Evolutionary conservation across 92 coral and sea anemone genomes (phyloP).

Genomic region (Pocillopora meandrina): DNA sequence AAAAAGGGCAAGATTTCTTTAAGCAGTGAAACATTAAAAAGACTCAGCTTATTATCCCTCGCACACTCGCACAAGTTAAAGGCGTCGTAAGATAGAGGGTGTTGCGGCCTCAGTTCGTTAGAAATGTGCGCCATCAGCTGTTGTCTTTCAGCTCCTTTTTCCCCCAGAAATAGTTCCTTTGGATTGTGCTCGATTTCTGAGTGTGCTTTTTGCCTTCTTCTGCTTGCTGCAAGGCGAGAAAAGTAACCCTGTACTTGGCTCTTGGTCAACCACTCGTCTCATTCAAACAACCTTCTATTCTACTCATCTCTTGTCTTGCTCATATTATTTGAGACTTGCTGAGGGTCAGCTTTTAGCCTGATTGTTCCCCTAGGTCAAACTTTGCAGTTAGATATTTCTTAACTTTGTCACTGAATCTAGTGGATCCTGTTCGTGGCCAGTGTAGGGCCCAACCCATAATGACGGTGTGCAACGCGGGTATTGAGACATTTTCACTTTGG

Average conservation of each 20-base stretch:
- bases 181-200: slow-evolving; percentile 7
- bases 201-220: slow-evolving; percentile 26
- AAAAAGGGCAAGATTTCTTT: too few species aligned
- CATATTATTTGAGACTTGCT: slow-evolving; percentile 63
- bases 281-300: slow-evolving; percentile 49
- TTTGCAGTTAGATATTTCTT: slow-evolving; percentile 42
- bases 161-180: slow-evolving; percentile 31
- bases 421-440: slow-evolving; percentile 41
- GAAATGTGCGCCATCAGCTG: slow-evolving; percentile 29
- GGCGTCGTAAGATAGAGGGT: slow-evolving; percentile 59
- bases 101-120: slow-evolving; percentile 53
- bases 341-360: slow-evolving; percentile 50
- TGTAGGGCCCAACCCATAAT: slow-evolving; percentile 70
- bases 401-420: slow-evolving; percentile 51
- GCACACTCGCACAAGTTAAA: slow-evolving; percentile 56
- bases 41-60: slow-evolving; percentile 34
- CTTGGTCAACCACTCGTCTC: slow-evolving; percentile 71
- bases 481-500: neutral
- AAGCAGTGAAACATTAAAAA: slow-evolving; percentile 25
- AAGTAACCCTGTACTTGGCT: slow-evolving; percentile 63
- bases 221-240: slow-evolving; percentile 50
- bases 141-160: slow-evolving; percentile 44
- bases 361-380: slow-evolving; percentile 55
- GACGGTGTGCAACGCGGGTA: slow-evolving; percentile 26
- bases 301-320: slow-evolving; percentile 59